Conservation (phyloP, 2,797 vertebrate species). For the Falco rusticolus region DNA sequence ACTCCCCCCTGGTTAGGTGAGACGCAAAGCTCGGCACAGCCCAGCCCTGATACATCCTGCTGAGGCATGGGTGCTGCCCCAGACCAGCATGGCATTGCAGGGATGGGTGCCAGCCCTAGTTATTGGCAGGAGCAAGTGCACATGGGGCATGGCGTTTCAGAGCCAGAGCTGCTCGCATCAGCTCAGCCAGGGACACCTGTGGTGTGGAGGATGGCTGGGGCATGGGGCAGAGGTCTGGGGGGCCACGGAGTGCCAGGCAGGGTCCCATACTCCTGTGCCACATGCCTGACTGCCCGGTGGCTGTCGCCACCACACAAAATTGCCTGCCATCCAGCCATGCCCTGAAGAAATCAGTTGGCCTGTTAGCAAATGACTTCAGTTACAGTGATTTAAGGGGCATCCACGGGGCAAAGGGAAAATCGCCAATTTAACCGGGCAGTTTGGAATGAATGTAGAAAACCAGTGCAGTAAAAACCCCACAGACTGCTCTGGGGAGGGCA, state of each 20-base stretch:
- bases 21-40: not conserved
- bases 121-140: too few species aligned
- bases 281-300: not conserved
- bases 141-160: accelerated
- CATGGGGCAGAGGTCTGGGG: not conserved
- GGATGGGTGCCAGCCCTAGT: too few species aligned
- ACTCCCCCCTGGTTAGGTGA: not conserved
- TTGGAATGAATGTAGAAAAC: not conserved
- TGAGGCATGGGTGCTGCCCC: not conserved
- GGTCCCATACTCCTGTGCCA: not conserved
- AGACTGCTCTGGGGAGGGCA: too few species aligned
- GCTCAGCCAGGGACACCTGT: not conserved
- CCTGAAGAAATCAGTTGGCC: too few species aligned
- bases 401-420: not conserved
- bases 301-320: not conserved
- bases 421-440: too few species aligned
- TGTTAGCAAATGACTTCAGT: not conserved
- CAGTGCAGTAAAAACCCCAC: not conserved
- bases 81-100: accelerated
- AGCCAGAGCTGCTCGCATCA: not conserved
- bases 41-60: not conserved
- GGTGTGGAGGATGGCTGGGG: accelerated
- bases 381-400: not conserved
- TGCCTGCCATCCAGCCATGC: not conserved
- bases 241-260: too few species aligned